phyloP scores from a whole-genome alignment of 2,113 vertebrate species.

The Hirundichthys speculiger region DNA sequence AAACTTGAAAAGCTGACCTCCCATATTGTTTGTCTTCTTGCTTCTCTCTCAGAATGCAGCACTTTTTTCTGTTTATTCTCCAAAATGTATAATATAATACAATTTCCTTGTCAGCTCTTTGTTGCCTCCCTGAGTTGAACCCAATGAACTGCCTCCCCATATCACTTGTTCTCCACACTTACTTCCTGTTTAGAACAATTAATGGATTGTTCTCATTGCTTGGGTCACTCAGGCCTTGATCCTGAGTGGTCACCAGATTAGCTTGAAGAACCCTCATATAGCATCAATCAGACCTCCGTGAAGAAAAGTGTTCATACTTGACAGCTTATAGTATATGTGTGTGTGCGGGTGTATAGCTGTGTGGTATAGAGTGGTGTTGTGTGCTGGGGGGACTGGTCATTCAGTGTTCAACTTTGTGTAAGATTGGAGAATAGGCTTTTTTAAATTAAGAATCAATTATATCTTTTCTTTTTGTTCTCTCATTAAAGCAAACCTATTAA shows the following conservation, averaged over 20 bases:
- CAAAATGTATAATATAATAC: constrained; percentile 50
- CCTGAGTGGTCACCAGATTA: constrained; percentile 37
- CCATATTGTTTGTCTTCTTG: background rate
- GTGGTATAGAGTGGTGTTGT: no score
- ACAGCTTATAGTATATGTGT: no score
- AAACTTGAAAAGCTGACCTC: background rate
- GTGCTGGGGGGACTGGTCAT: no score
- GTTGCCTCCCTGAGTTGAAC: constrained; percentile 48
- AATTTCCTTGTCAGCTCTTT: constrained; percentile 39
- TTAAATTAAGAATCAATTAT: no score
- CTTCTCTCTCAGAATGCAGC: constrained; percentile 1
- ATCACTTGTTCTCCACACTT: constrained; percentile 58
- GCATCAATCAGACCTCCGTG: background rate
- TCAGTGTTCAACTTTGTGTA: no score
- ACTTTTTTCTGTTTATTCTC: constrained; percentile 23
- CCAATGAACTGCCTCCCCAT: constrained; percentile 58
- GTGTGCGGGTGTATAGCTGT: no score
- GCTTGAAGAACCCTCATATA: constrained; percentile 31
- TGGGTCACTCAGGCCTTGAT: constrained; percentile 45
- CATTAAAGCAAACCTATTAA: no score
- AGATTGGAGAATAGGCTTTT: no score
- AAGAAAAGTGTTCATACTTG: no score
- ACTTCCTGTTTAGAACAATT: constrained; percentile 79
- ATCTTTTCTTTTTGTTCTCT: no score
- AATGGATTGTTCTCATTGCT: constrained; percentile 65